Evolutionary conservation across 2,797 vertebrate genomes (phyloP), one percentile per base, ranked within the genome.

Genomic region (Erpetoichthys calabaricus): DNA sequence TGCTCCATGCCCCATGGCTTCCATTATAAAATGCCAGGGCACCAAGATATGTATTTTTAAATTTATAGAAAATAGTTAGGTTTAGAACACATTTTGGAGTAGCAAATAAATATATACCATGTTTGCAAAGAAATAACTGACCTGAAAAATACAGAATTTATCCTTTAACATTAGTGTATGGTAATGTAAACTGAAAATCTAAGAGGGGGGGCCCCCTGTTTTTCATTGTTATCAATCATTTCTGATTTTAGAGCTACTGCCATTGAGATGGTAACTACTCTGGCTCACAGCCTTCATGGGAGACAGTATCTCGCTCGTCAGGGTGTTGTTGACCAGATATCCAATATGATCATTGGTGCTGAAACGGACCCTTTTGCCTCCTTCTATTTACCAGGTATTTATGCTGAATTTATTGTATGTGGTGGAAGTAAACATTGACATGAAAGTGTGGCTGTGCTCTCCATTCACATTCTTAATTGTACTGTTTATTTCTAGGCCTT

Each of bases 321-420:
- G 63, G 94, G 95, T 42, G 72, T 91, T 56, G 90, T 92, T 42
- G 89, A 95, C 58, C 90, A 83, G 67, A 85, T 97, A 70, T 92
- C 94, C 4, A 96, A 96, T 74, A 94, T 99, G 82, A 92, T 99
- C 46, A 74, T 85, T n/a, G 90, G 86, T 3, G 90, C 94, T 1
- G 89, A 95, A 25, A 83, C 86, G 0, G 96, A 99, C 67, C 84
- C 92, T 3, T 89, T 98, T 60, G 92, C 91, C n/a, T 79, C 84
- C 60, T 88, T 99, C 65, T 99, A 98, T 68, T 71, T 99, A 62
- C 94, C 96, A 75, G 95, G 95, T 96, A 57, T 62, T 54, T 42
- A 59, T 51, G 2, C 10, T 25, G 25, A 25, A 25, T 25, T 25
- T 25, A 25, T 25, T 25, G 8, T 51, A 10, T 10, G 49, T 51